phyloP scores from a whole-genome alignment of 1,140 invertebrate species.

The Gryllus bimaculatus region DNA sequence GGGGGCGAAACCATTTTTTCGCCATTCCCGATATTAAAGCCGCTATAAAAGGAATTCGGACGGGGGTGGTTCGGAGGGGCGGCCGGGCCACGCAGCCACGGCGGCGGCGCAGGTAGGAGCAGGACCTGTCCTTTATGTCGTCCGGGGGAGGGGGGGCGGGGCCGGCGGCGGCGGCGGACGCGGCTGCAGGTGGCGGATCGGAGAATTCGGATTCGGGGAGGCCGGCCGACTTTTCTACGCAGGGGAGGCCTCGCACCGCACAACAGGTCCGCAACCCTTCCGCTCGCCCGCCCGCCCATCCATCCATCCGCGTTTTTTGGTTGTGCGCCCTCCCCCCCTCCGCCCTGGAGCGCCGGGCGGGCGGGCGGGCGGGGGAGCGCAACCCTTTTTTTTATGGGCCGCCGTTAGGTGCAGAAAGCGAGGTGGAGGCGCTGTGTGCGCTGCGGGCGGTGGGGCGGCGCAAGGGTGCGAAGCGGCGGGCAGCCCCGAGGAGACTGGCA shows the following conservation, averaged over 20 bases:
- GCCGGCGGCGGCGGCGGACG: too few relatives aligned
- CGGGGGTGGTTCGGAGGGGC: neutral
- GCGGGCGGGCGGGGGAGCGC: too few relatives aligned
- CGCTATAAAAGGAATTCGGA: neutral
- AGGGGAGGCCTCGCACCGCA: neutral
- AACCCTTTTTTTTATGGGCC: neutral
- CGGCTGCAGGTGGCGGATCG: neutral
- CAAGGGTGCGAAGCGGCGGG: neutral
- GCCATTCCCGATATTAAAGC: neutral
- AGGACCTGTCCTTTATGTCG: neutral
- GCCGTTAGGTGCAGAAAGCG: constrained; percentile 2
- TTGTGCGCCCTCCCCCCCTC: too few relatives aligned
- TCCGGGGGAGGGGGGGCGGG: neutral
- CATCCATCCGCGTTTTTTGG: neutral
- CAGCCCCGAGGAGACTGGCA: too few relatives aligned
- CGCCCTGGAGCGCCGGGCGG: too few relatives aligned
- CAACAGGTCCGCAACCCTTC: constrained; percentile 2
- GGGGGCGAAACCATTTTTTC: neutral
- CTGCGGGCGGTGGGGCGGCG: neutral
- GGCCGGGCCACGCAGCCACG: neutral
- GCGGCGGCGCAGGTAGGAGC: neutral
- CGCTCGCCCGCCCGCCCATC: neutral
- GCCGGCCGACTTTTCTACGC: neutral
- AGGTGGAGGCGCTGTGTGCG: neutral
- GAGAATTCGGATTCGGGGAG: constrained; percentile 2